Evolutionary conservation across 2,888 invertebrate species (phyloP).

Genomic region (Unio pictorum): DNA sequence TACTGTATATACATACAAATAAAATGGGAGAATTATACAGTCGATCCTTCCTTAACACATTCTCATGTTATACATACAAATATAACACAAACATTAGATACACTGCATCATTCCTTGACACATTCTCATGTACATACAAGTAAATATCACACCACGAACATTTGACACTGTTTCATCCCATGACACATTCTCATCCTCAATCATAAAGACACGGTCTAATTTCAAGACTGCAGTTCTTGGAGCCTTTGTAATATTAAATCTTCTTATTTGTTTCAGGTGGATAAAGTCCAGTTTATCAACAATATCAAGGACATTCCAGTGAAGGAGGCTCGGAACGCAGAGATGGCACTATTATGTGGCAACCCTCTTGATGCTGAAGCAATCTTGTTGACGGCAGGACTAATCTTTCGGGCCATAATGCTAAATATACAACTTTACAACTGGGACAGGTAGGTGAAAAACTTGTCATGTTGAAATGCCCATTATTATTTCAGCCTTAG

Average conservation of each 20-base stretch:
- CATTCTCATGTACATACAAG: no score
- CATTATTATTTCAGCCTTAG: neutral
- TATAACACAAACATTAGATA: no score
- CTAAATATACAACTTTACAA: constrained; percentile 81
- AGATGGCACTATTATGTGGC: constrained; percentile 80
- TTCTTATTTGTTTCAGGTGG: constrained; percentile 62
- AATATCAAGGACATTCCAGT: constrained; percentile 71
- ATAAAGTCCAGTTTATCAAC: constrained; percentile 73
- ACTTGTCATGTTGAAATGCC: neutral
- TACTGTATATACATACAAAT: no score
- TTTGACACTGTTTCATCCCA: neutral
- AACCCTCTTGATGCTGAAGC: constrained; percentile 82
- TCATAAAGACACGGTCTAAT: neutral
- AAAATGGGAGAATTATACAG: no score
- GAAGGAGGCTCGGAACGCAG: constrained; percentile 78
- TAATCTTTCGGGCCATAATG: constrained; percentile 81
- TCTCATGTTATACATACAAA: no score
- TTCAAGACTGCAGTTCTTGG: no score
- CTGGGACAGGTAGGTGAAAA: constrained; percentile 79
- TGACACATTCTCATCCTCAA: neutral
- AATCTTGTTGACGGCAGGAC: constrained; percentile 78
- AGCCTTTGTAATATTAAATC: constrained; percentile 3
- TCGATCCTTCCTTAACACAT: no score
- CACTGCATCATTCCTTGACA: no score
- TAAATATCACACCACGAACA: no score